Evolutionary conservation across 2,797 vertebrate species (phyloP), one percentile per base, ranked within the genome.

Genomic region (Crenuchus spilurus): DNA sequence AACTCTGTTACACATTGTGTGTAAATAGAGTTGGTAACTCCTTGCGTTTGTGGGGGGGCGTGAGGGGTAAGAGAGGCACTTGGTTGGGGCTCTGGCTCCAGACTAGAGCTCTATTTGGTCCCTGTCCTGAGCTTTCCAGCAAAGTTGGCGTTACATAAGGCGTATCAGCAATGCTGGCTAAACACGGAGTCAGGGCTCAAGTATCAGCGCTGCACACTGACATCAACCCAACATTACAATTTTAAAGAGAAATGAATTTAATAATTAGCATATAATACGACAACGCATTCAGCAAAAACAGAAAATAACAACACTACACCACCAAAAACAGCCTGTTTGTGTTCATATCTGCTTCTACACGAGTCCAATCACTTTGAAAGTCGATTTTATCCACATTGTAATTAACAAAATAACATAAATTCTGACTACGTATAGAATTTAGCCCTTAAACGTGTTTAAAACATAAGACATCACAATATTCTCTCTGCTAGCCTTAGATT

Each of bases 181-280:
- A 85, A 89, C 87, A 87, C 88, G 86, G 88, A 86, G 83, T 78
- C 84, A 86, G 80, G 22, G 83, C 84, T 87, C 81, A 86, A 81
- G 87, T 87, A 85, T 84, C 83, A 41, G 49, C 30, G n/a, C 31
- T 18, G 31, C 18, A 10, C 6, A 35, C 33, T 10, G n/a, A 4
- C 8, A 10, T 4, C 6, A 20, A n/a, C n/a, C n/a, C n/a, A n/a
- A n/a, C n/a, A n/a, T n/a, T n/a, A n/a, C n/a, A n/a, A n/a, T n/a
- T n/a, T n/a, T n/a, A n/a, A n/a, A n/a, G n/a, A n/a, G n/a, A n/a
- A n/a, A n/a, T n/a, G n/a, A n/a, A n/a, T n/a, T n/a, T n/a, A n/a
- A n/a, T n/a, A n/a, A n/a, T n/a, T n/a, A n/a, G n/a, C n/a, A n/a
- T n/a, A n/a, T n/a, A n/a, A n/a, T n/a, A n/a, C n/a, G n/a, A n/a